Evolutionary conservation across 2,797 vertebrate species (phyloP).

Genomic region (Threskiornis aethiopicus): DNA sequence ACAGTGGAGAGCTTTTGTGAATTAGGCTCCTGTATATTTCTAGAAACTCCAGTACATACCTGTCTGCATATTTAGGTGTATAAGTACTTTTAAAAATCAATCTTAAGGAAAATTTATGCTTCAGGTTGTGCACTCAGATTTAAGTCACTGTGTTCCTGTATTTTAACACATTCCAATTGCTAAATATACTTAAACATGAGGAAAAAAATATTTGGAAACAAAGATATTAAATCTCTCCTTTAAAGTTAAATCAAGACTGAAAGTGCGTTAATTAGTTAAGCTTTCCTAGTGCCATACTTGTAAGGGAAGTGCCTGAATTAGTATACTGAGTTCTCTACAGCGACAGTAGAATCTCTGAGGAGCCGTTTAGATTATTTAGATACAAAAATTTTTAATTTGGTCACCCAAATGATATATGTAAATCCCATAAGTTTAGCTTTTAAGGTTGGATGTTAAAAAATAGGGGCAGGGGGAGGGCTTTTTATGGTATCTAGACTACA

Average conservation of each 20-base stretch:
- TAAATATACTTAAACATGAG: background rate
- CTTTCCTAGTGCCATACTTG: background rate
- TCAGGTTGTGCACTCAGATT: background rate
- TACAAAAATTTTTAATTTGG: background rate
- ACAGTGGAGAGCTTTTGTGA: background rate
- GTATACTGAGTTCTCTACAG: background rate
- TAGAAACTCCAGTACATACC: background rate
- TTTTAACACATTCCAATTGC: background rate
- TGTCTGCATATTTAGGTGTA: background rate
- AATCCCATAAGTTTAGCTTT: background rate
- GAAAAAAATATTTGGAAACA: background rate
- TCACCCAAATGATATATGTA: background rate
- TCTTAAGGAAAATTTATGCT: background rate
- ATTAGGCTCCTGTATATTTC: background rate
- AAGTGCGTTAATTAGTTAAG: background rate
- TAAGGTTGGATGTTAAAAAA: background rate
- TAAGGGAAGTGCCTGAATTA: background rate
- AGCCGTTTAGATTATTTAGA: background rate
- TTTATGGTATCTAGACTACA: background rate
- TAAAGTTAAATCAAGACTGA: background rate
- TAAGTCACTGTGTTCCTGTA: background rate
- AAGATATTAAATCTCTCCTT: background rate
- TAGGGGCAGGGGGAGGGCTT: accelerated
- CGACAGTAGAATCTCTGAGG: background rate
- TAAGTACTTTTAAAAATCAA: background rate